Percentiles rank a stretch among this genome's conserved stretches.
These are phyloP conservation scores for Hylomyscus alleni DNA, from an alignment of 2,797 vertebrate genomes.

Conservation along the genomic window DNA sequence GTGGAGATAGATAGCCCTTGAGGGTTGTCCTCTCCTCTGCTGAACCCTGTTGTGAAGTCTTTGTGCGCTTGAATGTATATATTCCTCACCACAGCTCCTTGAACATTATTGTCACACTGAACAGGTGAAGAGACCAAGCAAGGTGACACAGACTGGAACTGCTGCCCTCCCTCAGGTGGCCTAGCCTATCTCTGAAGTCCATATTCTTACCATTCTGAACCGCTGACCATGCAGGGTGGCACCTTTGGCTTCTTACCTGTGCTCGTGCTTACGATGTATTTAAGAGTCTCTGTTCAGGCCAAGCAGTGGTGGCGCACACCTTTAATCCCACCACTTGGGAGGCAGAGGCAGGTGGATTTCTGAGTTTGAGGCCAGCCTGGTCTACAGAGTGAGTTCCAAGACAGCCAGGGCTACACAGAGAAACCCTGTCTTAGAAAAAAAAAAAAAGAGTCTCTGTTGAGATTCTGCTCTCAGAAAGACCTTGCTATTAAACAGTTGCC, in stretches of 20 bases:
- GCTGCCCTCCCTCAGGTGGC: not conserved
- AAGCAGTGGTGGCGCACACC: no score
- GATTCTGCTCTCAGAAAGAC: constrained; percentile 18
- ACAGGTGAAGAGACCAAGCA: not conserved
- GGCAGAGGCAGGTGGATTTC: no score
- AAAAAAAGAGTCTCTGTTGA: not conserved
- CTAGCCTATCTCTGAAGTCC: not conserved
- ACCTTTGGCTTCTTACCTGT: not conserved
- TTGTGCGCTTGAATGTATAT: not conserved
- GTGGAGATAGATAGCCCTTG: not conserved
- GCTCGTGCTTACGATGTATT: not conserved
- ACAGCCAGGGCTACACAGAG: no score
- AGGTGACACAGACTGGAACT: not conserved
- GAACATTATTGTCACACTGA: not conserved
- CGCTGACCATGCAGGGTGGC: not conserved
- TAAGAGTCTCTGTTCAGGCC: not conserved
- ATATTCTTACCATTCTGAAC: not conserved
- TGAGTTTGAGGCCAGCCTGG: no score
- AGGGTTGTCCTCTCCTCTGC: not conserved
- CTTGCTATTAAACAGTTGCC: constrained; percentile 13
- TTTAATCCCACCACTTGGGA: no score
- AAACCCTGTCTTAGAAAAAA: no score
- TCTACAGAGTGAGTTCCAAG: no score
- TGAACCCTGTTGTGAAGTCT: not conserved
- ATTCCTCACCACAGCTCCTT: not conserved